Percentiles rank a stretch among this genome's conserved stretches.
Conservation (phyloP, 2,888 invertebrate genomes). For the Dexiosoma caninum region DNA sequence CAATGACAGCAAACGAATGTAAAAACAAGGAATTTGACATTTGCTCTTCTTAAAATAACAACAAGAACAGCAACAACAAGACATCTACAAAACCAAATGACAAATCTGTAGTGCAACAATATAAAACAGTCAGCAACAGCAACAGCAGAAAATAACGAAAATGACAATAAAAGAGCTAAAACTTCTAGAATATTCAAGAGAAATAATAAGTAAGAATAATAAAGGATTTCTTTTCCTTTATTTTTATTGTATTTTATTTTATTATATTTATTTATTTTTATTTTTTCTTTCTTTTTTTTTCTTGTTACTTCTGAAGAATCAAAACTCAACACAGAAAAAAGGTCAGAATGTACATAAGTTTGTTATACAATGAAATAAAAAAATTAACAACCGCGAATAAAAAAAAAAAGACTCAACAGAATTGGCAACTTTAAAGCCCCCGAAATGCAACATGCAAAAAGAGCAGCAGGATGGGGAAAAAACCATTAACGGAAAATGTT, state of each 20-base stretch:
- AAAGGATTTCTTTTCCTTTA: constrained; percentile 44
- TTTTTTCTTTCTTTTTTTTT: background rate
- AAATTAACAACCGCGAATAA: background rate
- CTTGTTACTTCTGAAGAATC: constrained; percentile 49
- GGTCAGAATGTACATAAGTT: constrained; percentile 55
- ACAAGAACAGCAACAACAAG: constrained; percentile 20
- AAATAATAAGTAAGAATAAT: constrained; percentile 55
- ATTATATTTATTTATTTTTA: too few relatives aligned
- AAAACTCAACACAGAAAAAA: constrained; percentile 49
- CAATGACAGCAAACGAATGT: constrained; percentile 60
- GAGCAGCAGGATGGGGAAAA: background rate
- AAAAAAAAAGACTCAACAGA: background rate
- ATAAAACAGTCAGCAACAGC: constrained; percentile 25
- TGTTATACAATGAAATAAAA: constrained; percentile 38
- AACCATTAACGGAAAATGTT: constrained; percentile 57
- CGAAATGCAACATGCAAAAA: constrained; percentile 35
- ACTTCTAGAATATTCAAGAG: constrained; percentile 62
- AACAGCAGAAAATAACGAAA: constrained; percentile 24
- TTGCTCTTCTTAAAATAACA: constrained; percentile 62
- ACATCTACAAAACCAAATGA: constrained; percentile 36
- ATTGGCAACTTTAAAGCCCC: constrained; percentile 45
- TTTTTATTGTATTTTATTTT: too few relatives aligned
- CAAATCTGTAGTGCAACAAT: constrained; percentile 49
- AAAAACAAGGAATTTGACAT: constrained; percentile 64
- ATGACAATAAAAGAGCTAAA: constrained; percentile 50